Conservation (phyloP, 2,797 vertebrate genomes). For the Oreortyx pictus region DNA sequence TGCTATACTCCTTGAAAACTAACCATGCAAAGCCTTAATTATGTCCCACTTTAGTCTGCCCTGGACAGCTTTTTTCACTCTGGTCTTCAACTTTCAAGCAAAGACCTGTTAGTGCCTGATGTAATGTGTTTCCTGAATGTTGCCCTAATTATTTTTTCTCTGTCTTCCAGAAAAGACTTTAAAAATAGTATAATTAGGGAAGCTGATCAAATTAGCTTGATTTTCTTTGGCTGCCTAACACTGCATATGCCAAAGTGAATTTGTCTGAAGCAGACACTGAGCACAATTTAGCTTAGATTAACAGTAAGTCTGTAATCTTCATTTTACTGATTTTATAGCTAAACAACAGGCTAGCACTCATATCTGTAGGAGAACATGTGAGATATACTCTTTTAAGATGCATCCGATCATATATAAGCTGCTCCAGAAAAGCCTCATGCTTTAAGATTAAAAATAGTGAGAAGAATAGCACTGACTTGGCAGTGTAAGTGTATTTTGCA, state of each 20-base stretch:
- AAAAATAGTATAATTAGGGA: conserved; percentile 44
- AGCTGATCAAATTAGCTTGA: conserved; percentile 60
- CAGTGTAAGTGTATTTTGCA: neutral
- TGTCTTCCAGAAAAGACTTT: conserved; percentile 38
- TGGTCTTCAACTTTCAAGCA: neutral
- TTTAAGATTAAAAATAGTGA: neutral
- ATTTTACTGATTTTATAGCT: conserved; percentile 13
- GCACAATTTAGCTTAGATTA: conserved; percentile 63
- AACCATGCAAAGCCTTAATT: neutral
- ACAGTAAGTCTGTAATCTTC: conserved; percentile 36
- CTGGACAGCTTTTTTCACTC: neutral
- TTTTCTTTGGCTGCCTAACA: conserved; percentile 56
- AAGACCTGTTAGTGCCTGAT: neutral
- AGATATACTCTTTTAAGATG: conserved; percentile 15
- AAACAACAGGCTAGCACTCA: neutral
- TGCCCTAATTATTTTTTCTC: conserved; percentile 3
- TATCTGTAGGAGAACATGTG: conserved; percentile 18
- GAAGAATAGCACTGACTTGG: neutral
- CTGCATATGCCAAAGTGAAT: conserved; percentile 45
- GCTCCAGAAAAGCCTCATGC: neutral
- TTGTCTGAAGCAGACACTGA: conserved; percentile 49
- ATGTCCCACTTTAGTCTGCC: neutral
- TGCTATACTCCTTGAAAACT: neutral
- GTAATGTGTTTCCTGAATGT: neutral
- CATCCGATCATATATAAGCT: conserved; percentile 3